phyloP scores from a whole-genome alignment of 2,113 vertebrate genomes.

The Prochilodus magdalenae region DNA sequence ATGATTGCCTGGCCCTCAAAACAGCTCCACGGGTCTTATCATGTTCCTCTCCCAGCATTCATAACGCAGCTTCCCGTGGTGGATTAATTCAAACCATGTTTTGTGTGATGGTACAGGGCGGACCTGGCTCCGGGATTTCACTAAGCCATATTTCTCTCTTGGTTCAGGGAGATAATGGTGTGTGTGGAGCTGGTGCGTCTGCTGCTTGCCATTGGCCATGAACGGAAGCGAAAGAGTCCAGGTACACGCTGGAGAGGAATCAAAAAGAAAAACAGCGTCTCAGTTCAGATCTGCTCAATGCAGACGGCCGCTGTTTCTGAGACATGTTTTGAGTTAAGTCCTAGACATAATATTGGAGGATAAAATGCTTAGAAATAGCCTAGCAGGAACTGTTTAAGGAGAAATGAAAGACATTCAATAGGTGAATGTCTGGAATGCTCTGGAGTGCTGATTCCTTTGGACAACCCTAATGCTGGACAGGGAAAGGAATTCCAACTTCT shows the following conservation, averaged over 20 bases:
- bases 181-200: conserved; percentile 34
- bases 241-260: conserved; percentile 50
- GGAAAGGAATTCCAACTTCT: conserved; percentile 21
- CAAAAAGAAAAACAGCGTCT: conserved; percentile 64
- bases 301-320: conserved; percentile 62
- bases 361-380: conserved; percentile 58
- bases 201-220: conserved; percentile 19
- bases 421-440: conserved; percentile 37
- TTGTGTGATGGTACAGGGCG: conserved; percentile 56
- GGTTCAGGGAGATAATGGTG: conserved; percentile 42
- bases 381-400: conserved; percentile 44
- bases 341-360: conserved; percentile 65
- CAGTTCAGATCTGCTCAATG: conserved; percentile 54
- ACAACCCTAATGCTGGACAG: conserved; percentile 36
- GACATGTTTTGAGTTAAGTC: conserved; percentile 65
- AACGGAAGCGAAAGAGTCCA: conserved; percentile 41
- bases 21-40: conserved; percentile 66
- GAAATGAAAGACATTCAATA: conserved; percentile 52
- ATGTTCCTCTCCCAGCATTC: conserved; percentile 60
- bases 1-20: conserved; percentile 44
- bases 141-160: conserved; percentile 60
- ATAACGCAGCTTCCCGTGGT: conserved; percentile 63
- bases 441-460: conserved; percentile 31
- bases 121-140: conserved; percentile 62
- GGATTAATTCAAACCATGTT: conserved; percentile 74